Evolutionary conservation across 2,888 invertebrate genomes (phyloP), one percentile per base, ranked within the genome.

Genomic region (Oscheius onirici): DNA sequence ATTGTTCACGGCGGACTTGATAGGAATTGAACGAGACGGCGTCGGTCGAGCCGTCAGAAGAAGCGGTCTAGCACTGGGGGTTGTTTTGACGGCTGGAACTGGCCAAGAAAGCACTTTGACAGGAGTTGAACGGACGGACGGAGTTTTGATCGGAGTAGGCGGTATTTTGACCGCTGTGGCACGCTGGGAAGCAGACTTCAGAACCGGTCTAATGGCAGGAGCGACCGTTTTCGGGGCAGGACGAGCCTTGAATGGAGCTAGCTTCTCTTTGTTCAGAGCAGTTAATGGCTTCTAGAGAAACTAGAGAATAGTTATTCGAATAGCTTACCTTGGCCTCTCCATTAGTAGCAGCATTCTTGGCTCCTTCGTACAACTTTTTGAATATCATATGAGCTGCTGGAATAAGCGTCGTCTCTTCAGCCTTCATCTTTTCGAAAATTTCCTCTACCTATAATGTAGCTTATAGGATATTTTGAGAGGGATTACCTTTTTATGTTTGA

Each of bases 401-500:
- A 22, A 49, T 22, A 1, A 17, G 49, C n/a, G 49, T 17, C 17
- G 49, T 17, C 8, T 49, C 17, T 6, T 49, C 49, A 17, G 17
- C 15, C 49, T 49, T 17, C 34, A 34, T 34, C 34, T 34, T 34
- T 6, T 49, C 22, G 17, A 49, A 17, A 17, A 20, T 20, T 10
- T 10, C 15, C 17, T 49, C 49, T 15, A 49, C 22, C 49, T 49
- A 49, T 17, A 49, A 3, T 17, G 17, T 2, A 15, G 17, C 17
- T 44, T 20, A 60, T 10, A 43, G 20, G 5, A 22, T 22, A 41
- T 40, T 13, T 28, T 57, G 43, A 58, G 13, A 49, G 22, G 10
- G 17, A 43, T n/a, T n/a, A 91, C 91, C 90, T 96, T 97, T 55
- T 92, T 91, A 91, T 95, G 93, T 89, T 97, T 97, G 43, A 96